Conservation (phyloP, 2,888 invertebrate genomes). For the Pristionchus mayeri region DNA sequence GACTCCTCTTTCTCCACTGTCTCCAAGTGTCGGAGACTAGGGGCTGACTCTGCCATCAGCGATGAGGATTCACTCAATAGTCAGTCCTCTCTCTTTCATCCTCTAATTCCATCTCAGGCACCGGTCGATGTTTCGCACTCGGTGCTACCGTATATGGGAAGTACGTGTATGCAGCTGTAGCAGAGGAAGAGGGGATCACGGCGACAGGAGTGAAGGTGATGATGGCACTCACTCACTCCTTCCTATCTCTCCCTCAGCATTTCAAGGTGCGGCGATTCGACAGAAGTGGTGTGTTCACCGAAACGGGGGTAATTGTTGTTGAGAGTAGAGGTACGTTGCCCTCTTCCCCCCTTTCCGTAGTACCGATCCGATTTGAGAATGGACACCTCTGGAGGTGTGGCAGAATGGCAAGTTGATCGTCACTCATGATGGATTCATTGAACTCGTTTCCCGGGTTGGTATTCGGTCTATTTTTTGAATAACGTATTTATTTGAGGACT, state of each 20-base stretch:
- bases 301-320: not conserved
- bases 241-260: not conserved
- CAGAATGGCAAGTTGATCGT: constrained; percentile 11
- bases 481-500: not conserved
- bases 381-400: not conserved
- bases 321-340: not conserved
- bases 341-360: too few species aligned
- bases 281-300: not conserved
- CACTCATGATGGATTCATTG: constrained; percentile 15
- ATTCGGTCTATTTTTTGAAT: too few species aligned
- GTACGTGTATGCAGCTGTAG: not conserved
- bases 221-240: not conserved
- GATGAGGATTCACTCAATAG: not conserved
- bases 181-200: not conserved
- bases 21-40: not conserved
- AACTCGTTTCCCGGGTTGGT: not conserved
- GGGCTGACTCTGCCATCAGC: not conserved
- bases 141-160: not conserved
- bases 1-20: constrained; percentile 5
- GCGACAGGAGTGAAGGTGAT: not conserved
- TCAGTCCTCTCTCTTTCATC: not conserved
- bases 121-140: constrained; percentile 18
- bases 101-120: not conserved
- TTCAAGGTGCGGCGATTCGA: constrained; percentile 28
- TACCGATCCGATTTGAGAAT: not conserved